These are phyloP conservation scores for Alosa sapidissima DNA, from an alignment of 2,797 vertebrate genomes.

Conservation along the genomic window DNA sequence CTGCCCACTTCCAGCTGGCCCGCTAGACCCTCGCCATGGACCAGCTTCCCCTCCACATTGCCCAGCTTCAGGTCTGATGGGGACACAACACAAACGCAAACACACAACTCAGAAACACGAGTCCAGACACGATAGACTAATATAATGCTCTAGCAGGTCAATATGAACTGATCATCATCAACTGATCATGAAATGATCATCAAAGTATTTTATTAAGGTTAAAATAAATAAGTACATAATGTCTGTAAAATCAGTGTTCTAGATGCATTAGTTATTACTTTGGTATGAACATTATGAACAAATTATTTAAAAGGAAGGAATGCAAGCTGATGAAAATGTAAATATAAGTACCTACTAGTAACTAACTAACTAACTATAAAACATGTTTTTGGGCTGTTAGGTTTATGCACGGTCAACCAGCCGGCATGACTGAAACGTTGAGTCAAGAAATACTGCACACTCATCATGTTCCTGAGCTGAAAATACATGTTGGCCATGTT, in stretches of 20 bases:
- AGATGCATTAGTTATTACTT: too few species aligned
- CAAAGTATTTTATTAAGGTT: too few species aligned
- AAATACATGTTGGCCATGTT: background rate
- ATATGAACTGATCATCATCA: too few species aligned
- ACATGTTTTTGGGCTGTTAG: background rate
- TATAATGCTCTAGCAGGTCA: too few species aligned
- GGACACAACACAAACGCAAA: slow-evolving; percentile 33
- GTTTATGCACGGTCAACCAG: background rate
- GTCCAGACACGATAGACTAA: background rate
- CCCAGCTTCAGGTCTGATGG: slow-evolving; percentile 87
- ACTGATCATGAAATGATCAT: too few species aligned
- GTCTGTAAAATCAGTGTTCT: too few species aligned
- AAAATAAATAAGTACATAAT: too few species aligned
- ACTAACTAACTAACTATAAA: background rate
- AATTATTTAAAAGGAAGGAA: background rate
- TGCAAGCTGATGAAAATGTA: background rate
- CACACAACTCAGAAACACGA: background rate
- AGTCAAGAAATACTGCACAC: background rate
- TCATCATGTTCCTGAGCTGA: slow-evolving; percentile 26
- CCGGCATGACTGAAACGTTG: background rate
- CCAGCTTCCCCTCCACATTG: slow-evolving; percentile 82
- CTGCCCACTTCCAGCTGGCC: slow-evolving; percentile 90
- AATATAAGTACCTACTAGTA: too few species aligned
- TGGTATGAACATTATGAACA: too few species aligned
- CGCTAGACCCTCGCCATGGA: slow-evolving; percentile 77